Evolutionary conservation across 92 coral and sea anemone species (phyloP), one percentile per base, ranked within the genome.

Genomic region (Blastomussa wellsi): DNA sequence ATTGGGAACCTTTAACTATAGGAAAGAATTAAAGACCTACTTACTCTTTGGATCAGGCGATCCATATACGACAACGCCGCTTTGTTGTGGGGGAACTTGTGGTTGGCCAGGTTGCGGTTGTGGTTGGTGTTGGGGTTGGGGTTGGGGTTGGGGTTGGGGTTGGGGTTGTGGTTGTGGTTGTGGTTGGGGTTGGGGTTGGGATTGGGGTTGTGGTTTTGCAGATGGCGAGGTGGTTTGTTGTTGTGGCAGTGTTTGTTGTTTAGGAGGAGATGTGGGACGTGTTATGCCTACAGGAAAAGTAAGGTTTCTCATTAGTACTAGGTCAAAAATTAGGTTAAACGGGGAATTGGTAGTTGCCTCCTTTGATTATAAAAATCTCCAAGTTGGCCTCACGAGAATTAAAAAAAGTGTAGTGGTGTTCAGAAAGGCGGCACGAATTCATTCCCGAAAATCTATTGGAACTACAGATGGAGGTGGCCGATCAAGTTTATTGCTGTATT

Each of bases 21-120:
- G 7, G 11, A n/a, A 44, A 44, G 49, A 5, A 64, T n/a, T 29
- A 2, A 79, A 4, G 7, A 28, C 31, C 68, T 24, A 44, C 88
- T 77, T 70, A 85, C 88, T 15, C 15, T 77, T 78, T 32, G 84
- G 38, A 68, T 85, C 88, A 7, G 88, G 88, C 2, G 66, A 10
- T 32, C 88, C 88, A 51, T 77, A 44, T 32, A 49, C 39, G 16
- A 85, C 88, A 52, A 76, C 9, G 29, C 87, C 87, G 49, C 73
- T 59, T 48, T 55, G 60, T 31, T 26, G 80, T 26, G 72, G 59
- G 1, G 81, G 65, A 11, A 66, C 80, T 83, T 32, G 77, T 28
- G 80, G 19, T 49, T 35, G 36, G 4, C 76, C 65, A 81, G 72
- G 86, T 52, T n/a, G 79, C 3, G 72, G 41, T 73, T 36, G 72